Percentiles rank a stretch among this genome's conserved stretches.
These are phyloP conservation scores for Spheniscus mendiculus DNA, from an alignment of 2,113 vertebrate species.

Conservation along the genomic window DNA sequence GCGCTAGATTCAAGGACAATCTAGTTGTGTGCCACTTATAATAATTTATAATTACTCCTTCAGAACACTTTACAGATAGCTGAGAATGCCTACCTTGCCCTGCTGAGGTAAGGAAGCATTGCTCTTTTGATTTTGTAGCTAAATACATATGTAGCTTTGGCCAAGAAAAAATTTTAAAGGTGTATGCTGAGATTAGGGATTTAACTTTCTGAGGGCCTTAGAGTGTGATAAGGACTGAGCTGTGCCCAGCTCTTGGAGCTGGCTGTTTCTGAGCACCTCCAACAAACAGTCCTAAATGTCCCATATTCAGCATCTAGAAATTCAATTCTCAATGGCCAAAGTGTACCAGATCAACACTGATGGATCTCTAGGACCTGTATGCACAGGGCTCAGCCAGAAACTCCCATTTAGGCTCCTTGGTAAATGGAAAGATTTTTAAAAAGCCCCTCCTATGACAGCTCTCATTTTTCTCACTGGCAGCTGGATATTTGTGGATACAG, in stretches of 20 bases:
- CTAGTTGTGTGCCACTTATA: background rate
- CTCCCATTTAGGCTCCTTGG: background rate
- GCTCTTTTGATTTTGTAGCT: background rate
- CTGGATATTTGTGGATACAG: background rate
- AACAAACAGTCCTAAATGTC: background rate
- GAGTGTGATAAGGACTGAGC: background rate
- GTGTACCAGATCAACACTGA: background rate
- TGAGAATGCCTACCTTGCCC: background rate
- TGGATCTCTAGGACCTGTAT: background rate
- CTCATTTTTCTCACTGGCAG: background rate
- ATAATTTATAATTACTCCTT: background rate
- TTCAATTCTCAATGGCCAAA: background rate
- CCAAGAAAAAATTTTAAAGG: background rate
- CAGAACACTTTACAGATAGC: slow-evolving; percentile 8
- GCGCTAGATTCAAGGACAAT: background rate
- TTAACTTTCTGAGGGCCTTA: background rate
- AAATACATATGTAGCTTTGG: background rate
- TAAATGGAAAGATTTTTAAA: background rate
- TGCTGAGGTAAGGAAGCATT: slow-evolving; percentile 9
- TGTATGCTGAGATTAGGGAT: background rate
- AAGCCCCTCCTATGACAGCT: background rate
- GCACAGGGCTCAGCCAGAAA: background rate
- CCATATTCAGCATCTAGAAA: background rate
- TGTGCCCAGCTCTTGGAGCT: background rate
- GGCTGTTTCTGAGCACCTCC: background rate